Percentiles rank a stretch among this genome's conserved stretches.
These are phyloP conservation scores for Siderastrea radians DNA, from an alignment of 92 coral and sea anemone genomes.

Conservation along the genomic window DNA sequence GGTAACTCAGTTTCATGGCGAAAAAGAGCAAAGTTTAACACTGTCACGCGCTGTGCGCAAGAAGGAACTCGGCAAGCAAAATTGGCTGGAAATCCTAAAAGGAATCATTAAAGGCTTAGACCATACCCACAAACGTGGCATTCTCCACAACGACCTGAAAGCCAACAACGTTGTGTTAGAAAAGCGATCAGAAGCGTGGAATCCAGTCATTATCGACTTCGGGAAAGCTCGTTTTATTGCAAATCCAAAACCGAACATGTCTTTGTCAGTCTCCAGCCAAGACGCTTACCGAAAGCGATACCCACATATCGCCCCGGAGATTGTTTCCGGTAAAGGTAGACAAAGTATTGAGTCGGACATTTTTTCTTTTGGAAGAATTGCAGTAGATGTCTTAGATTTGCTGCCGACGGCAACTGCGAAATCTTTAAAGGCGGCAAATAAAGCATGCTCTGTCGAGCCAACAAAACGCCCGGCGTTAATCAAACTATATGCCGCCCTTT, in stretches of 20 bases:
- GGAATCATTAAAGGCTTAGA: not conserved
- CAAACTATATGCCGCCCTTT: not conserved
- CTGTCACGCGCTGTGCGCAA: not conserved
- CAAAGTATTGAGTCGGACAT: conserved; percentile 32
- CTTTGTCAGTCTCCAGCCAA: conserved; percentile 20
- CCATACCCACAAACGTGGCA: not conserved
- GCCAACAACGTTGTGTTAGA: no score
- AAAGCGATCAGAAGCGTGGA: not conserved
- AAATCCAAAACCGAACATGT: conserved; percentile 20
- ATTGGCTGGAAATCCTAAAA: conserved; percentile 12
- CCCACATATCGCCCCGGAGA: conserved; percentile 54
- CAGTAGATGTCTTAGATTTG: conserved; percentile 1
- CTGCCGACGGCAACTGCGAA: conserved; percentile 26
- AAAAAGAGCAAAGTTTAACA: conserved; percentile 15
- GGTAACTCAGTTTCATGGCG: conserved; percentile 30
- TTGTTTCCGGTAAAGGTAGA: conserved; percentile 34
- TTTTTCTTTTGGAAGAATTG: conserved; percentile 38
- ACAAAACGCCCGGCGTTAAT: not conserved
- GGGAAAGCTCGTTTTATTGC: conserved; percentile 21
- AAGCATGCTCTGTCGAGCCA: not conserved
- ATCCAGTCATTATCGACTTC: conserved; percentile 13
- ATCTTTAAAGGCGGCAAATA: conserved; percentile 2
- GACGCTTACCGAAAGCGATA: conserved; percentile 1
- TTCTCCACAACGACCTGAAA: no score
- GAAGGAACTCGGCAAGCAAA: not conserved